phyloP scores from a whole-genome alignment of 2,113 vertebrate species.

The Hymenochirus boettgeri region DNA sequence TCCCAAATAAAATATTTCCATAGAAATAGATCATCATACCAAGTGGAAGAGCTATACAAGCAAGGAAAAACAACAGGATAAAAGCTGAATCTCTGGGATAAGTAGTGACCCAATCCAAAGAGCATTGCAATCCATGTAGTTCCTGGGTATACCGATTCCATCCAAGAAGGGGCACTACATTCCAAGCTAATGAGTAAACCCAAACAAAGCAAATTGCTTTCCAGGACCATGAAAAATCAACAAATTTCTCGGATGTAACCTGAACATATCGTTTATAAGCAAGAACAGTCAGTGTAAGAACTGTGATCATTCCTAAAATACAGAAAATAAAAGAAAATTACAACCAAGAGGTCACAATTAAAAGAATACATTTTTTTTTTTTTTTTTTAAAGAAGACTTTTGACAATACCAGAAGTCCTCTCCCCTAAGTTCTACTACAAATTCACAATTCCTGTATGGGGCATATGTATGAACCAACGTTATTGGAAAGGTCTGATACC shows the following conservation, averaged over 20 bases:
- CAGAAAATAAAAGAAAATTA: constrained; percentile 35
- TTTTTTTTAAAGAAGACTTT: too few species aligned
- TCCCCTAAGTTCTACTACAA: too few species aligned
- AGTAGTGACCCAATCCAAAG: constrained; percentile 83
- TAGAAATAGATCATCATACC: constrained; percentile 87
- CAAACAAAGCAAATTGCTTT: constrained; percentile 82
- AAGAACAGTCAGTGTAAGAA: constrained; percentile 81
- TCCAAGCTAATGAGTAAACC: constrained; percentile 88
- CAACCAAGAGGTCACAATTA: too few species aligned
- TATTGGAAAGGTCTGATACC: too few species aligned
- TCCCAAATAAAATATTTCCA: constrained; percentile 83
- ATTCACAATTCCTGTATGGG: too few species aligned
- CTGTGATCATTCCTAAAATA: constrained; percentile 82
- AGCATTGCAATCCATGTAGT: constrained; percentile 79
- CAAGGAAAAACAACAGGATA: constrained; percentile 83
- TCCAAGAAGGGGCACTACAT: constrained; percentile 82
- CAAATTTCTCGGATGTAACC: constrained; percentile 82
- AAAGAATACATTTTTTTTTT: too few species aligned
- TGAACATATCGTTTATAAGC: constrained; percentile 87
- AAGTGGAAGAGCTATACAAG: constrained; percentile 81
- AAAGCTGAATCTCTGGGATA: constrained; percentile 81
- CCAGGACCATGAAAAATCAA: constrained; percentile 88
- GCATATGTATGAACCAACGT: too few species aligned
- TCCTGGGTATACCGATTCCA: constrained; percentile 90
- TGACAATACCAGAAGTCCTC: too few species aligned